phyloP scores from a whole-genome alignment of 2,888 invertebrate genomes.

The Heliconius hortense region DNA sequence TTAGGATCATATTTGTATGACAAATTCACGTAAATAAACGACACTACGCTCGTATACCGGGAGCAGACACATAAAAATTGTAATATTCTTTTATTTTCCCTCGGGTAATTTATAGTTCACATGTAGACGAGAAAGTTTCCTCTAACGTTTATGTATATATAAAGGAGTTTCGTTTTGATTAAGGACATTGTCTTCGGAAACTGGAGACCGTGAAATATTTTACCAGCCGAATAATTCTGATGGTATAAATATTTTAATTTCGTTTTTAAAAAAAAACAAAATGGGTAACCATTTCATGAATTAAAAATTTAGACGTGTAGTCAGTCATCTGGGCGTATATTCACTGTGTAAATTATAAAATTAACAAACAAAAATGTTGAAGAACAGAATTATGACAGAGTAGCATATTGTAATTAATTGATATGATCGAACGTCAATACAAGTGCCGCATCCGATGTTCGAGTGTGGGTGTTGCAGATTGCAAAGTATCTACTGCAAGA shows the following conservation, averaged over 20 bases:
- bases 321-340: background rate
- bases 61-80: constrained; percentile 48
- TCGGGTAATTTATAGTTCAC: constrained; percentile 40
- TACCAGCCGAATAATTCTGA: background rate
- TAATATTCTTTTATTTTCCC: constrained; percentile 43
- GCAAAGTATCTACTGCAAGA: constrained; percentile 48
- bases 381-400: background rate
- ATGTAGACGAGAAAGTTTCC: constrained; percentile 33
- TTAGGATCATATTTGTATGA: constrained; percentile 33
- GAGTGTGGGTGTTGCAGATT: constrained; percentile 38
- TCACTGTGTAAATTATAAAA: background rate
- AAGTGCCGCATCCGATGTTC: constrained; percentile 38
- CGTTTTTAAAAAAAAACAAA: background rate
- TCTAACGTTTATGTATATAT: constrained; percentile 1
- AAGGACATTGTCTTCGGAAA: background rate
- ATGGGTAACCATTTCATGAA: background rate
- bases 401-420: constrained; percentile 18
- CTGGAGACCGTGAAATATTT: background rate
- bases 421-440: constrained; percentile 28
- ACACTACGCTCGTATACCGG: constrained; percentile 32
- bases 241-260: background rate
- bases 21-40: constrained; percentile 32
- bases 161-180: constrained; percentile 16
- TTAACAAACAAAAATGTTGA: background rate
- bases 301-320: background rate